Evolutionary conservation across 2,113 vertebrate genomes (phyloP).

Genomic region (Butorides virescens): DNA sequence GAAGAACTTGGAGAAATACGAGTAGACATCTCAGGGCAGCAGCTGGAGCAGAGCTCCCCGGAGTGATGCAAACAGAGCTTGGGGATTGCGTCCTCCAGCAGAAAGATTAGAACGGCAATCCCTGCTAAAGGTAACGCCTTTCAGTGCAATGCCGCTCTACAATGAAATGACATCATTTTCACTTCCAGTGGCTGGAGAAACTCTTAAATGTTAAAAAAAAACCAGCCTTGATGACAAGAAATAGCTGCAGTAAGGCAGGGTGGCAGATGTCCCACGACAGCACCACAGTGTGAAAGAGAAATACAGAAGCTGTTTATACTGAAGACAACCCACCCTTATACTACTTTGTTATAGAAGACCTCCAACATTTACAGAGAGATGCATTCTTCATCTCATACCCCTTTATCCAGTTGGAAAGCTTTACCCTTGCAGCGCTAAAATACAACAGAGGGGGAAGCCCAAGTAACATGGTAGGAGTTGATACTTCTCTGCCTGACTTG

Average conservation of each 20-base stretch:
- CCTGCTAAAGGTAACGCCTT: background rate
- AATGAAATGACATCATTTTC: background rate
- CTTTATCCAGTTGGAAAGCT: background rate
- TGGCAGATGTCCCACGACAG: background rate
- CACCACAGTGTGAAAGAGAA: background rate
- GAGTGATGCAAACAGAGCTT: background rate
- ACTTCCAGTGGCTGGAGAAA: background rate
- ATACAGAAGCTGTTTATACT: background rate
- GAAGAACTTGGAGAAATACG: background rate
- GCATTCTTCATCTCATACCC: background rate
- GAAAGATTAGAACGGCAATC: background rate
- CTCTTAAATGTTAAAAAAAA: background rate
- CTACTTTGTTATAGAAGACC: background rate
- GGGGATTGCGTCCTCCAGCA: background rate
- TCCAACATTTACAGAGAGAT: background rate
- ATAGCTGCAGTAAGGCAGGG: background rate
- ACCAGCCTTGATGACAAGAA: background rate
- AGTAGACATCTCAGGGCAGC: background rate
- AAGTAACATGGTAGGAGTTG: background rate
- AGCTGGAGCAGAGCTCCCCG: background rate
- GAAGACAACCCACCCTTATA: background rate
- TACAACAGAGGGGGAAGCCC: background rate
- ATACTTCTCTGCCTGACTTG: background rate
- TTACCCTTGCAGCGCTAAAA: background rate
- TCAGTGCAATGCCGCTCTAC: background rate